Percentiles rank a stretch among this genome's conserved stretches.
phyloP scores from a whole-genome alignment of 2,888 invertebrate genomes.

The Hemistola chrysoprasaria region DNA sequence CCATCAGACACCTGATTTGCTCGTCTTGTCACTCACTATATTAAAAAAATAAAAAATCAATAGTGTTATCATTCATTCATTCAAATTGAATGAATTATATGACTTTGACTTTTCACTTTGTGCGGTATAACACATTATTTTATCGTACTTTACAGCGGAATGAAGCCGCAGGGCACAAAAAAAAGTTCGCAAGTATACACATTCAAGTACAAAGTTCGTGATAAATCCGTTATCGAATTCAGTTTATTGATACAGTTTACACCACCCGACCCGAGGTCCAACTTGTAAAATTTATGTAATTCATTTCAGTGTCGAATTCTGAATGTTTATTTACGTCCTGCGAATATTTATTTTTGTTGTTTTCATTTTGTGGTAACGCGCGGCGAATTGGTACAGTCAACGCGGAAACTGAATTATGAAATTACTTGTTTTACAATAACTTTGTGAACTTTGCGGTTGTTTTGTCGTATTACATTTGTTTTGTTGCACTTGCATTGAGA shows the following conservation, averaged over 20 bases:
- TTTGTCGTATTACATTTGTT: slow-evolving; percentile 9
- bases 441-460: slow-evolving; percentile 16
- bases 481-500: too few relatives aligned
- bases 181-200: not conserved
- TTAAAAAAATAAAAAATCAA: too few relatives aligned
- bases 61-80: too few relatives aligned
- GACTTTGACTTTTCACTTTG: too few relatives aligned
- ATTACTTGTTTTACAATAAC: slow-evolving; percentile 31
- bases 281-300: slow-evolving; percentile 40
- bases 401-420: slow-evolving; percentile 40
- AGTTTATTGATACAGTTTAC: slow-evolving; percentile 5
- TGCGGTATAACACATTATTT: too few relatives aligned
- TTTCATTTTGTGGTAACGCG: slow-evolving; percentile 26
- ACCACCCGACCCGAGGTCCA: slow-evolving; percentile 7
- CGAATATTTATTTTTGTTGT: slow-evolving; percentile 46
- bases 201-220: not conserved
- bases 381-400: slow-evolving; percentile 39
- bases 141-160: too few relatives aligned
- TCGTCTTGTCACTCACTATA: too few relatives aligned
- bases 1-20: too few relatives aligned
- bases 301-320: slow-evolving; percentile 34
- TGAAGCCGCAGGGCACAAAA: too few relatives aligned
- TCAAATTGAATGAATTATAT: too few relatives aligned
- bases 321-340: slow-evolving; percentile 36
- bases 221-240: slow-evolving; percentile 1